A percentile compares a stretch with the other conserved stretches of the same genome.
Evolutionary conservation across 2,797 vertebrate species (phyloP).

Genomic region (Chloroceryle inda): DNA sequence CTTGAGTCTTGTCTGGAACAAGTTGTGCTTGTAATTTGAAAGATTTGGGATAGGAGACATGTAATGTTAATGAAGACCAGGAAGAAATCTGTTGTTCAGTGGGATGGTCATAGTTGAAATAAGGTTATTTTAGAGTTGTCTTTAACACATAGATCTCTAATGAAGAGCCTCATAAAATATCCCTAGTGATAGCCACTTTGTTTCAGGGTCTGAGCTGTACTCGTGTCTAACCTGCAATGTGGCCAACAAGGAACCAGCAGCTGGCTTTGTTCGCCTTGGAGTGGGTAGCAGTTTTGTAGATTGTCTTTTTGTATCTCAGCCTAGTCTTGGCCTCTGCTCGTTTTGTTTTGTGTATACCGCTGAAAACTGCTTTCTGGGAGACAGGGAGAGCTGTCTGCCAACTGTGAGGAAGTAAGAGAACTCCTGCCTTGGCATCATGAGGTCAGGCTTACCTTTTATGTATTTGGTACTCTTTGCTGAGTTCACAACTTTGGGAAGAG

Average conservation of each 20-base stretch:
- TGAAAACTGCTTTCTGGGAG: neutral
- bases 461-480: neutral
- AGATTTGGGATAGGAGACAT: neutral
- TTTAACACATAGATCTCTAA: neutral
- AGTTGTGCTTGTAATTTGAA: accelerated
- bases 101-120: neutral
- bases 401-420: neutral
- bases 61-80: neutral
- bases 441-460: neutral
- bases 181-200: accelerated
- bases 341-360: neutral
- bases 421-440: neutral
- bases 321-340: neutral
- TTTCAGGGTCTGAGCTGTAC: neutral
- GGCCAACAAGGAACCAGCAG: neutral
- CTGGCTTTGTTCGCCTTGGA: neutral
- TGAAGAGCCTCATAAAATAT: neutral
- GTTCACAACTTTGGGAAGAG: neutral
- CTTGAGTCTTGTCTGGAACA: neutral
- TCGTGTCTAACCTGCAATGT: accelerated
- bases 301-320: neutral
- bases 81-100: neutral
- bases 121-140: neutral
- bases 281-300: neutral
- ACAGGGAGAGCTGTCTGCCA: neutral